These are phyloP conservation scores for Vombatus ursinus DNA, from an alignment of 2,113 vertebrate species.

Conservation along the genomic window DNA sequence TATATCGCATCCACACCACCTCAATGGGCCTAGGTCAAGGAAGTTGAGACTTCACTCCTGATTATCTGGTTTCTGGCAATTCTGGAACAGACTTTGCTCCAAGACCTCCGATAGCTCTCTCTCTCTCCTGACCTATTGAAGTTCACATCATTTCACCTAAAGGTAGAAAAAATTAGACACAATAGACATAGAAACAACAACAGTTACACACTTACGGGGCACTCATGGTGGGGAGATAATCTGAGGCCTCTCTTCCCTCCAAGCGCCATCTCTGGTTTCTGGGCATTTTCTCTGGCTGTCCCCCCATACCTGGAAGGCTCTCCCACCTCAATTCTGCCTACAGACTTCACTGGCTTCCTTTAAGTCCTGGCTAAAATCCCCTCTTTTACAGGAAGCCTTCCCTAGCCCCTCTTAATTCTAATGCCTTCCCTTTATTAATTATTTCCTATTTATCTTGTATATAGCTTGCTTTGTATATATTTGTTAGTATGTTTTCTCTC, in stretches of 20 bases:
- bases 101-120: not conserved
- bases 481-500: not conserved
- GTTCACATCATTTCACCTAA: not conserved
- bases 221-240: not conserved
- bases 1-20: not conserved
- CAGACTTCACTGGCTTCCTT: not conserved
- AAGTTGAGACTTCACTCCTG: not conserved
- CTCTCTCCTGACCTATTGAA: not conserved
- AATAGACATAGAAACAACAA: not conserved
- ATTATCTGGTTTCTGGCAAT: not conserved
- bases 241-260: not conserved
- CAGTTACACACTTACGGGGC: not conserved
- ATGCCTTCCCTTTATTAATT: not conserved
- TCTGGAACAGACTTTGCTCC: not conserved
- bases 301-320: not conserved
- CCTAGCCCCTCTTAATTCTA: not conserved
- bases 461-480: not conserved
- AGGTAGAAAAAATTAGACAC: not conserved
- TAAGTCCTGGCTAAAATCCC: not conserved
- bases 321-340: not conserved
- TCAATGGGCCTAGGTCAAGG: not conserved
- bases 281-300: not conserved
- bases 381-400: not conserved
- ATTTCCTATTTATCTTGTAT: not conserved
- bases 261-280: not conserved